phyloP scores from a whole-genome alignment of 35 echinoderm and acorn worm species.

The Nesometra sesokonis region DNA sequence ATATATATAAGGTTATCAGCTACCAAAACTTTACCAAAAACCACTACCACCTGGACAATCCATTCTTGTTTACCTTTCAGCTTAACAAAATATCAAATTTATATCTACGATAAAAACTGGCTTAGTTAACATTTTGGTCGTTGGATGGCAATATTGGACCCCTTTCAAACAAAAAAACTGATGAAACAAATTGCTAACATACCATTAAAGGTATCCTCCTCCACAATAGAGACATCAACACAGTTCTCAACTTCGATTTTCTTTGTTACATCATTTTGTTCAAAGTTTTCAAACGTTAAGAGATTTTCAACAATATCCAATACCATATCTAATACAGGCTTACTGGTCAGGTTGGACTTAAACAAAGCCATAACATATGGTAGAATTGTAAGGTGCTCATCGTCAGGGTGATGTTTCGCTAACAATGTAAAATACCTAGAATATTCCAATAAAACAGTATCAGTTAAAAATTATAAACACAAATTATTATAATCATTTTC shows the following conservation, averaged over 20 bases:
- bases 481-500: too few species aligned
- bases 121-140: too few species aligned
- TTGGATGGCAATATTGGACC: too few species aligned
- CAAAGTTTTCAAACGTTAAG: constrained; percentile 31
- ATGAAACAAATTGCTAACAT: not conserved
- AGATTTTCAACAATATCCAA: constrained; percentile 70
- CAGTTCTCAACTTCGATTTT: not conserved
- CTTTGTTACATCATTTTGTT: constrained; percentile 11
- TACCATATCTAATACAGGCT: constrained; percentile 54
- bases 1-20: too few species aligned
- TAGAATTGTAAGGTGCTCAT: constrained; percentile 28
- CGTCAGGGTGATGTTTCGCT: constrained; percentile 58
- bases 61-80: too few species aligned
- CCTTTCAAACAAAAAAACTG: not conserved
- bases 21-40: too few species aligned
- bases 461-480: too few species aligned
- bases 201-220: not conserved
- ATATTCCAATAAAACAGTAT: too few species aligned
- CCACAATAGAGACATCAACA: not conserved
- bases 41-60: too few species aligned
- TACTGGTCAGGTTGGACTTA: constrained; percentile 11
- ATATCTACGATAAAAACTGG: too few species aligned
- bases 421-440: constrained; percentile 25
- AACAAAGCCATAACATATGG: constrained; percentile 47
- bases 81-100: too few species aligned